These are phyloP conservation scores for Triops longicaudatus DNA, from an alignment of 1,140 invertebrate species.

Conservation along the genomic window DNA sequence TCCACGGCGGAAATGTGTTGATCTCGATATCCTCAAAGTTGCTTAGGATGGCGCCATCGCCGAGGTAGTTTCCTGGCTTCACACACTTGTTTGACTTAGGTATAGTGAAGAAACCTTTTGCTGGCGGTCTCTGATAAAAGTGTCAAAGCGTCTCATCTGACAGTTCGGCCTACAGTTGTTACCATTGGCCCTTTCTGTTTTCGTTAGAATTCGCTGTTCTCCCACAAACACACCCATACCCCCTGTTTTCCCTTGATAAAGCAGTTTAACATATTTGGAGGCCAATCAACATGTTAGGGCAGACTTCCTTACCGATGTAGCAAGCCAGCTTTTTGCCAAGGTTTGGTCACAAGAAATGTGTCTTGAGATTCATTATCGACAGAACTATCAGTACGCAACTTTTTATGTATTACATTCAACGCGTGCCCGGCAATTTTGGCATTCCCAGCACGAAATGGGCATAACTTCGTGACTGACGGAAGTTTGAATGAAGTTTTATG, in stretches of 20 bases:
- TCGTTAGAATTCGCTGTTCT: no score
- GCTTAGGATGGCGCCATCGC: background rate
- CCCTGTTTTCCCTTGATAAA: no score
- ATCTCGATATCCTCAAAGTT: background rate
- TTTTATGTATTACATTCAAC: background rate
- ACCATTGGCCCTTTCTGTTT: background rate
- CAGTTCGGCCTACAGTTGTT: background rate
- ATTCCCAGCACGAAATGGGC: slow-evolving; percentile 5
- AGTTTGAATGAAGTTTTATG: slow-evolving; percentile 7
- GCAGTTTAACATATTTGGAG: no score
- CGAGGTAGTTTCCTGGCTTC: slow-evolving; percentile 6
- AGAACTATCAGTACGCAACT: background rate
- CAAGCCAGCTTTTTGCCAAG: no score
- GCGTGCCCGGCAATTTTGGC: background rate
- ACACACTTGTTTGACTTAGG: background rate
- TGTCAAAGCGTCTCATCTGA: background rate
- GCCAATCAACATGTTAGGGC: no score
- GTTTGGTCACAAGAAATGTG: background rate
- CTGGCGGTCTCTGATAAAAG: slow-evolving; percentile 6
- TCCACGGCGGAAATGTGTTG: background rate
- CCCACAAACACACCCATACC: no score
- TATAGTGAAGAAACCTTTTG: background rate
- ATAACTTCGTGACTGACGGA: slow-evolving; percentile 14
- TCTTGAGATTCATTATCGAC: background rate
- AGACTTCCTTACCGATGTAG: no score